These are phyloP conservation scores for Danio tinwini DNA, from an alignment of 2,797 vertebrate species.

Conservation along the genomic window DNA sequence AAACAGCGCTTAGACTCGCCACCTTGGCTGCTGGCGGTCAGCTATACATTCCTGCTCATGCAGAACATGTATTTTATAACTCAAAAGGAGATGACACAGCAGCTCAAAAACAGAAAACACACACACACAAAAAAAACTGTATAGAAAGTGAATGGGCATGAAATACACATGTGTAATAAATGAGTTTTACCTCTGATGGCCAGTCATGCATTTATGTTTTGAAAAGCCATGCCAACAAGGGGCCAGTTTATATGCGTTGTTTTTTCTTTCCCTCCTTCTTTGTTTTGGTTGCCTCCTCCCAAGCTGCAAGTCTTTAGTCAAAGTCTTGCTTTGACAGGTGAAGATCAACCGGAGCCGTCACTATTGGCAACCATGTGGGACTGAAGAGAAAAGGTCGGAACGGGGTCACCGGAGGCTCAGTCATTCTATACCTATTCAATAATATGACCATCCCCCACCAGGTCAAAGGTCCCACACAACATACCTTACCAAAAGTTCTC, in stretches of 20 bases:
- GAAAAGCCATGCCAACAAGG: slow-evolving; percentile 42
- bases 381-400: slow-evolving; percentile 67
- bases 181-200: slow-evolving; percentile 20
- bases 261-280: slow-evolving; percentile 63
- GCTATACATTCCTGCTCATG: slow-evolving; percentile 19
- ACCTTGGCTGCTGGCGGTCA: background rate
- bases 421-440: slow-evolving; percentile 79
- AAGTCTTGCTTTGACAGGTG: slow-evolving; percentile 83
- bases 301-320: slow-evolving; percentile 79
- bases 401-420: slow-evolving; percentile 71
- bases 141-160: slow-evolving; percentile 17
- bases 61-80: slow-evolving; percentile 21
- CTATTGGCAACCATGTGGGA: slow-evolving; percentile 76
- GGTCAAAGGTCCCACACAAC: slow-evolving; percentile 71
- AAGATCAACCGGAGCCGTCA: slow-evolving; percentile 78
- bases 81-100: slow-evolving; percentile 29
- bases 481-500: slow-evolving; percentile 69
- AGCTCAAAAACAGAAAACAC: background rate
- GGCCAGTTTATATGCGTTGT: slow-evolving; percentile 56
- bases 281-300: slow-evolving; percentile 73
- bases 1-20: slow-evolving; percentile 39
- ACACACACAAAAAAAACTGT: no score
- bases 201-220: slow-evolving; percentile 47
- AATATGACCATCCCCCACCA: slow-evolving; percentile 69
- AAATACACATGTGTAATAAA: slow-evolving; percentile 38